phyloP scores from a whole-genome alignment of 2,113 vertebrate genomes.

The Odontesthes bonariensis region DNA sequence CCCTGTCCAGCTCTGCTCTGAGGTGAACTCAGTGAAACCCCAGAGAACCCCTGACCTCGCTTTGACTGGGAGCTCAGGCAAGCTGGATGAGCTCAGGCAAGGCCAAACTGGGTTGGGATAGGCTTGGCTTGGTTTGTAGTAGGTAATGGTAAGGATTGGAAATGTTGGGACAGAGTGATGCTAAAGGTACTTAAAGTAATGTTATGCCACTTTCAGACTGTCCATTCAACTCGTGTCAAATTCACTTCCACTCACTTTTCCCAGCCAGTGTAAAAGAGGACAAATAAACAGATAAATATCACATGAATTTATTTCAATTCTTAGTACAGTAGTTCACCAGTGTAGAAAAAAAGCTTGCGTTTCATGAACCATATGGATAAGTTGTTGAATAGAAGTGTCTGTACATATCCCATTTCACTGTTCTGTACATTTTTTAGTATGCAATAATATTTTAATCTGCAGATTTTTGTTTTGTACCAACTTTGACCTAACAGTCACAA shows the following conservation, averaged over 20 bases:
- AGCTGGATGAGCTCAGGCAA: slow-evolving; percentile 31
- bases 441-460: too few relatives aligned
- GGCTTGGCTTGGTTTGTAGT: slow-evolving; percentile 19
- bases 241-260: neutral
- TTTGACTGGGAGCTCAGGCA: slow-evolving; percentile 51
- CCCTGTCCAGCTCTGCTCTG: slow-evolving; percentile 49
- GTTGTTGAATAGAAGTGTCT: too few relatives aligned
- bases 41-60: slow-evolving; percentile 68
- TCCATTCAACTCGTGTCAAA: neutral
- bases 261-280: neutral
- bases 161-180: slow-evolving; percentile 15
- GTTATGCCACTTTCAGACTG: slow-evolving; percentile 6
- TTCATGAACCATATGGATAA: too few relatives aligned
- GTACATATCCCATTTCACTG: too few relatives aligned
- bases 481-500: too few relatives aligned
- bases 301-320: neutral
- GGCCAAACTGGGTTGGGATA: slow-evolving; percentile 14
- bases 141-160: slow-evolving; percentile 31
- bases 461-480: too few relatives aligned
- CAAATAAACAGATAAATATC: neutral
- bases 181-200: slow-evolving; percentile 10
- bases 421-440: too few relatives aligned
- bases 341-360: too few relatives aligned
- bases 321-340: neutral
- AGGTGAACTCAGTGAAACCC: slow-evolving; percentile 63